phyloP scores from a whole-genome alignment of 1,140 invertebrate genomes.

The Marisa cornuarietis region DNA sequence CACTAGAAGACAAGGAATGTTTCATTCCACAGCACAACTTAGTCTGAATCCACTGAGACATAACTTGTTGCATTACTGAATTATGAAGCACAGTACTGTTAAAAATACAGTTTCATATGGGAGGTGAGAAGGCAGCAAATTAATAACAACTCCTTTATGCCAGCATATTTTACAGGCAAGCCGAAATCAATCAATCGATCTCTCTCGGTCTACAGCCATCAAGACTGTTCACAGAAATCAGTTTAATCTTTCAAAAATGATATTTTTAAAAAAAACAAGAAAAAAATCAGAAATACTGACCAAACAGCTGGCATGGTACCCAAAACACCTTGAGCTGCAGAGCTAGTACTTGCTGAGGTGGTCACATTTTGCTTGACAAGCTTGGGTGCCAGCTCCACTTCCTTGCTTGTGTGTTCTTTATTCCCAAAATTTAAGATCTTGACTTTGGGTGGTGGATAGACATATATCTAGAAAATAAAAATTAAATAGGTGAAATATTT shows the following conservation, averaged over 20 bases:
- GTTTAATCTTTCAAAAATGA: neutral
- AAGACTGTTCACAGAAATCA: too few relatives aligned
- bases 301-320: neutral
- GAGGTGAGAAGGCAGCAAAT: too few relatives aligned
- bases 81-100: neutral
- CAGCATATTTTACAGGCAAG: too few relatives aligned
- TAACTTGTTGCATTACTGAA: neutral
- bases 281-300: neutral
- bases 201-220: too few relatives aligned
- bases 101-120: neutral
- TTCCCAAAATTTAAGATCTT: slow-evolving; percentile 3
- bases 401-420: neutral
- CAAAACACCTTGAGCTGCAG: too few relatives aligned
- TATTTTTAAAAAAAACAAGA: neutral
- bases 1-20: neutral
- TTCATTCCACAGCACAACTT: neutral
- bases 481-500: neutral
- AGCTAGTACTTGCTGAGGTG: too few relatives aligned
- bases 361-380: neutral
- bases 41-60: neutral
- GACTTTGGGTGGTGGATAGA: slow-evolving; percentile 4
- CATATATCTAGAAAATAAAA: neutral
- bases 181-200: too few relatives aligned
- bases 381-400: neutral
- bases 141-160: too few relatives aligned